phyloP scores from a whole-genome alignment of 2,797 vertebrate genomes.

The Esox lucius region DNA sequence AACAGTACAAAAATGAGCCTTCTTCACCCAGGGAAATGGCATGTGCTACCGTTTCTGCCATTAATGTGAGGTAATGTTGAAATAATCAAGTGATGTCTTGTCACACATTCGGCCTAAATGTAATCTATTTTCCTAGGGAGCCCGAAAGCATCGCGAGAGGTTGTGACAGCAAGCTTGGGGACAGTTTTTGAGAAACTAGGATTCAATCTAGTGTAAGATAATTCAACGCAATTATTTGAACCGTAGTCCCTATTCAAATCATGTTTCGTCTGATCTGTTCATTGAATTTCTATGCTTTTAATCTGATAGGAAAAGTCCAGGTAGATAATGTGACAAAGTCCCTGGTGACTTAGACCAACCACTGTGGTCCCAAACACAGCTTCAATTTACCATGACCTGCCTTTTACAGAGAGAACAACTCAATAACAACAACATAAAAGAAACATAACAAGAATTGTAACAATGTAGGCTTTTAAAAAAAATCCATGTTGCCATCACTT shows the following conservation, averaged over 20 bases:
- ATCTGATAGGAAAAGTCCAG: no score
- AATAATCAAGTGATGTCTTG: neutral
- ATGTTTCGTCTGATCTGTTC: no score
- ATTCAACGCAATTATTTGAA: no score
- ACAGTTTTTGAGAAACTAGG: no score
- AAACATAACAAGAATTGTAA: neutral
- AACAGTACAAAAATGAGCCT: conserved; percentile 35
- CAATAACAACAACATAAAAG: neutral
- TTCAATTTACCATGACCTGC: conserved; percentile 34
- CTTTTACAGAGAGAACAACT: neutral
- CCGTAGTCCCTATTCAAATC: no score
- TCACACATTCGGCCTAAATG: neutral
- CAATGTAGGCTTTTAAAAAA: neutral
- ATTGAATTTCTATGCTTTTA: no score
- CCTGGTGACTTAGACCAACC: conserved; percentile 4
- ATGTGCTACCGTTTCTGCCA: no score
- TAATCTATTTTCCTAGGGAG: neutral
- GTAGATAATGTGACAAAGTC: no score
- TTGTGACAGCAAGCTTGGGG: neutral
- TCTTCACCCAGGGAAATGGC: neutral
- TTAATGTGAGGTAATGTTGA: neutral
- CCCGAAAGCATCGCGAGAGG: neutral
- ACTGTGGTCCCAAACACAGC: conserved; percentile 17
- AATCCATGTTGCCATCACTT: conserved; percentile 44
- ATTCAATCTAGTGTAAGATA: no score